Conservation (phyloP, 2,797 vertebrate genomes). For the Discoglossus pictus region DNA sequence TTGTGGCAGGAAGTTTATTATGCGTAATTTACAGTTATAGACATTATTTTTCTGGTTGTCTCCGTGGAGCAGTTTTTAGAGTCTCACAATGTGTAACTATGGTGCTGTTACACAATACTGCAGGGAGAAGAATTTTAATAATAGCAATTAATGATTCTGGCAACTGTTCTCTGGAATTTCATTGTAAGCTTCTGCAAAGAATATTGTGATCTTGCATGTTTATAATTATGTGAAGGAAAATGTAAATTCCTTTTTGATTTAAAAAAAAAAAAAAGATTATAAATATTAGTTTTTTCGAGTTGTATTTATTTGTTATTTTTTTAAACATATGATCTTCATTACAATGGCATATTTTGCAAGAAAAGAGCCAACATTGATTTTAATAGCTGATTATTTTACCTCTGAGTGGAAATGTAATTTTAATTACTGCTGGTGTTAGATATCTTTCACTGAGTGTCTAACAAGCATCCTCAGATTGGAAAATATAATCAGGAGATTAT, state of each 20-base stretch:
- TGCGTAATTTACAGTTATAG: slow-evolving; percentile 22
- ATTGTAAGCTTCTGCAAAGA: slow-evolving; percentile 36
- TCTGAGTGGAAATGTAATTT: slow-evolving; percentile 32
- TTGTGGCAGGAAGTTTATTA: background rate
- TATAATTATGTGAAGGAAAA: slow-evolving; percentile 52
- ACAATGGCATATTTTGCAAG: slow-evolving; percentile 50
- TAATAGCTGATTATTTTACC: slow-evolving; percentile 38
- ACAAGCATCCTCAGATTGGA: background rate
- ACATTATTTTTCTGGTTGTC: background rate
- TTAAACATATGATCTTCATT: slow-evolving; percentile 51
- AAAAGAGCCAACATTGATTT: slow-evolving; percentile 28
- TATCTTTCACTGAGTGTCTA: slow-evolving; percentile 28
- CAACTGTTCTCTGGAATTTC: slow-evolving; percentile 47
- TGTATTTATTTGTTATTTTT: slow-evolving; percentile 52
- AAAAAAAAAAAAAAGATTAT: background rate
- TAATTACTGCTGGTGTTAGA: slow-evolving; percentile 23
- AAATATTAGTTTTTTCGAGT: slow-evolving; percentile 35
- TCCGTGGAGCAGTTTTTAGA: background rate
- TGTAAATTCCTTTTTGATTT: slow-evolving; percentile 16
- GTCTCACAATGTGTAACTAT: slow-evolving; percentile 7
- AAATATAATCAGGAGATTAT: no score
- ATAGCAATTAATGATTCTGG: slow-evolving; percentile 43
- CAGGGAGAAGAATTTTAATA: slow-evolving; percentile 30
- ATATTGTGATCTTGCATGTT: slow-evolving; percentile 44
- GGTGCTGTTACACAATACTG: slow-evolving; percentile 30